These are phyloP conservation scores for Aphaenogaster ashmeadi DNA, from an alignment of 1,140 invertebrate species.

Conservation along the genomic window DNA sequence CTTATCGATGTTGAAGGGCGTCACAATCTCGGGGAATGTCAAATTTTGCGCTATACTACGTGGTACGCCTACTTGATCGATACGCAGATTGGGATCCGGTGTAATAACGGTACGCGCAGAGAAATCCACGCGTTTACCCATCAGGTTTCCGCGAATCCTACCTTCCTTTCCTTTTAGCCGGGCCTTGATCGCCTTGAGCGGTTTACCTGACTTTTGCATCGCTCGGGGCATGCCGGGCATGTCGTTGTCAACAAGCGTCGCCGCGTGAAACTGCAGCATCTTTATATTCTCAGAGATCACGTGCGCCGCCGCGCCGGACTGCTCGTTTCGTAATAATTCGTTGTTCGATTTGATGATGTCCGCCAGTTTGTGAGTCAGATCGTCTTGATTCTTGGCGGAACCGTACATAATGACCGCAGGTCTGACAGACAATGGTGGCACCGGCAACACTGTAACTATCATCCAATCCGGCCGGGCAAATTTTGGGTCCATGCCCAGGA, in stretches of 20 bases:
- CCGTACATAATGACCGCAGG: conserved; percentile 99
- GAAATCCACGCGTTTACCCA: conserved; percentile 99
- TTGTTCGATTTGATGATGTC: conserved; percentile 99
- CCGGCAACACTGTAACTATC: conserved; percentile 98
- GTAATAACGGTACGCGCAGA: conserved; percentile 99
- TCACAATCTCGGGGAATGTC: conserved; percentile 99
- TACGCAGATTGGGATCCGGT: conserved; percentile 99
- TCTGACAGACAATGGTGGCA: conserved; percentile 96
- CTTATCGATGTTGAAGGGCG: conserved; percentile 99
- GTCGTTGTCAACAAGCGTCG: conserved; percentile 99
- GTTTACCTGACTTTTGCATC: conserved; percentile 99
- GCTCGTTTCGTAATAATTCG: conserved; percentile 98
- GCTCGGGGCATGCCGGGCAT: conserved; percentile 99
- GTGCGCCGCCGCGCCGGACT: conserved; percentile 98
- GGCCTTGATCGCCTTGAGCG: conserved; percentile 98
- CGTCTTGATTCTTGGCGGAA: conserved; percentile 99
- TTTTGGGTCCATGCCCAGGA: conserved; percentile 98
- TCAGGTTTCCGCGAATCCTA: conserved; percentile 98
- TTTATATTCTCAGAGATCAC: conserved; percentile 99
- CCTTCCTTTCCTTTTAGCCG: conserved; percentile 98
- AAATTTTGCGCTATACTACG: conserved; percentile 99
- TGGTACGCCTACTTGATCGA: conserved; percentile 99
- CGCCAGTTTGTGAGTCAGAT: conserved; percentile 99
- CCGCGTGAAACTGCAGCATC: conserved; percentile 99
- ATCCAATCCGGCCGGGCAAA: conserved; percentile 99